A percentile compares a stretch with the other conserved stretches of the same genome.
Evolutionary conservation across 2,113 vertebrate genomes (phyloP).

Genomic region (Bostrychus sinensis): DNA sequence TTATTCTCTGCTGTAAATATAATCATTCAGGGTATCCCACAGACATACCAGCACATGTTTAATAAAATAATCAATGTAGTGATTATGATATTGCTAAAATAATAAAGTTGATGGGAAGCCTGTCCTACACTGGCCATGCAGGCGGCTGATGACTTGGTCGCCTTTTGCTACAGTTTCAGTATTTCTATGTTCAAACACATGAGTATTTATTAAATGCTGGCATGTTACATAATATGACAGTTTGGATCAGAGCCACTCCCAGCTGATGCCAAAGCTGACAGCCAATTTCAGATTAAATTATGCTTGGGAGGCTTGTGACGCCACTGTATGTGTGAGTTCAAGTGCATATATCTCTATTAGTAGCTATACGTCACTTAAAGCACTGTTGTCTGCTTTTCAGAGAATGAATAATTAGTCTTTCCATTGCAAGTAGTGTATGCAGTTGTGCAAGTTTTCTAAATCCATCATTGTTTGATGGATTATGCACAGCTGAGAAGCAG

Average conservation of each 20-base stretch:
- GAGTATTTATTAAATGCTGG: neutral
- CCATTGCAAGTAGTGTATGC: neutral
- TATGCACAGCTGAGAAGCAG: conserved; percentile 21
- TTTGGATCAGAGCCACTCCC: conserved; percentile 15
- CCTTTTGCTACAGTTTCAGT: neutral
- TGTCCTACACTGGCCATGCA: neutral
- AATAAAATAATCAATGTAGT: no score
- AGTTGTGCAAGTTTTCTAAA: conserved; percentile 11
- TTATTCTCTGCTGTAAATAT: no score
- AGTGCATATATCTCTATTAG: conserved; percentile 5
- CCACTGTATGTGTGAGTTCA: neutral
- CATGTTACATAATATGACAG: conserved; percentile 2
- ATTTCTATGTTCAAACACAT: neutral
- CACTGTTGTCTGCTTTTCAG: conserved; percentile 13
- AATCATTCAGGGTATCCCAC: no score
- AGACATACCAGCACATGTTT: no score
- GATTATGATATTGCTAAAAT: neutral
- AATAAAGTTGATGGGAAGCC: neutral
- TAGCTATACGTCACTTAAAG: conserved; percentile 12
- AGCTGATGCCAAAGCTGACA: conserved; percentile 19
- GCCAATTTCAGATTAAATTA: conserved; percentile 12
- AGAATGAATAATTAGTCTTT: conserved; percentile 19
- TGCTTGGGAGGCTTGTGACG: neutral
- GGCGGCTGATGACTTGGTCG: neutral
- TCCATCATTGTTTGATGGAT: conserved; percentile 46